Evolutionary conservation across 1,140 invertebrate species (phyloP).

Genomic region (Wiebesia pumilae): DNA sequence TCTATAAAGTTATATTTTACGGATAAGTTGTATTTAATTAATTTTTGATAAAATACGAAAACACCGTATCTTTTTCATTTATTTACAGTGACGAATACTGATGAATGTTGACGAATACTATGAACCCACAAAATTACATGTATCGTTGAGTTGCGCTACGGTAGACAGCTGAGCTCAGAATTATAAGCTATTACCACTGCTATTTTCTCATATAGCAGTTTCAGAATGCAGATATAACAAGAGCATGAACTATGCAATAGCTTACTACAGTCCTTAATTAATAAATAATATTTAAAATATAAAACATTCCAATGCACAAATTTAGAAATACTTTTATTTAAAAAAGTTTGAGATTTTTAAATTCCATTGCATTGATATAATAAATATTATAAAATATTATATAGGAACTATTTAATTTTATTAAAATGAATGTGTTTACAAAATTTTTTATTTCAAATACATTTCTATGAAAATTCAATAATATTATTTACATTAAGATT

Average conservation of each 20-base stretch:
- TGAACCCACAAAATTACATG: constrained; percentile 13
- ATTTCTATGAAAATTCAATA: neutral
- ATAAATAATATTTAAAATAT: too few species aligned
- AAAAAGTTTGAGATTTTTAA: too few species aligned
- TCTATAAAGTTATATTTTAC: neutral
- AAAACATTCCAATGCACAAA: too few species aligned
- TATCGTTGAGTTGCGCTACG: neutral
- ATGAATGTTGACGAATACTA: neutral
- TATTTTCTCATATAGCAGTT: constrained; percentile 2
- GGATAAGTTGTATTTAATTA: neutral
- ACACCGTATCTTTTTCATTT: neutral
- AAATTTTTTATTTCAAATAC: too few species aligned
- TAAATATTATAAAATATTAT: too few species aligned
- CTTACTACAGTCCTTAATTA: neutral
- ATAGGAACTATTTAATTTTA: too few species aligned
- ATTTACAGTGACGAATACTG: neutral
- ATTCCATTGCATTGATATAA: too few species aligned
- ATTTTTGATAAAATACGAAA: neutral
- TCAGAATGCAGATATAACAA: neutral
- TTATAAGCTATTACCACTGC: neutral
- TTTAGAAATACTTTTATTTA: neutral
- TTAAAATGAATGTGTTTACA: too few species aligned
- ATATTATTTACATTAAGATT: neutral
- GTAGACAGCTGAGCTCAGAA: neutral
- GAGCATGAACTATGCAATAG: neutral